phyloP scores from a whole-genome alignment of 2,888 invertebrate genomes.

The Lithophane leautieri region DNA sequence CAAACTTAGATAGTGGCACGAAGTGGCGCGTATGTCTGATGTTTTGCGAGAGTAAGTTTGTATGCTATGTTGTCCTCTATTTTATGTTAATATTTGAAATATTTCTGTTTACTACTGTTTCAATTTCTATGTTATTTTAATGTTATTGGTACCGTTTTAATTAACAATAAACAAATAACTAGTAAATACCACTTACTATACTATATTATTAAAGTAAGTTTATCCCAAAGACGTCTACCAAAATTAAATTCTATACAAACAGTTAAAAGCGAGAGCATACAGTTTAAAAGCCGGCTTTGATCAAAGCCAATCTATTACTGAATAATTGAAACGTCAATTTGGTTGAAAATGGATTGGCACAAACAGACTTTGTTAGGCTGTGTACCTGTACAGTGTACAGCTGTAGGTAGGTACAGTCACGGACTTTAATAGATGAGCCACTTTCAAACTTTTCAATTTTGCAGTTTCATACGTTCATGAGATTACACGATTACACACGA shows the following conservation, averaged over 20 bases:
- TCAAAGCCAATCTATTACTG: conserved; percentile 16
- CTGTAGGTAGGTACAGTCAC: no score
- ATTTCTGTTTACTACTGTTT: no score
- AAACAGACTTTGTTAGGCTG: background rate
- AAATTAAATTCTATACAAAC: conserved; percentile 4
- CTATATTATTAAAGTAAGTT: conserved; percentile 3
- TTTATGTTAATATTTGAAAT: no score
- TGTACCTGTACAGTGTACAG: background rate
- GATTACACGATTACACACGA: no score
- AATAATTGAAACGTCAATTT: conserved; percentile 30
- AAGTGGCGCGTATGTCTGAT: no score
- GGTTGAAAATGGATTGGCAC: background rate
- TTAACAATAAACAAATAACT: conserved; percentile 5
- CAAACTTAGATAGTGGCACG: conserved; percentile 11
- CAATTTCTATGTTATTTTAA: no score
- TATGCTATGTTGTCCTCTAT: no score
- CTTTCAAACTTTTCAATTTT: no score
- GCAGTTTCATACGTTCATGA: no score
- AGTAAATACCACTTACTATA: conserved; percentile 6
- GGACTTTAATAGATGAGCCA: no score
- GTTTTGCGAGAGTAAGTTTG: no score
- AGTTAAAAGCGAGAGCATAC: background rate
- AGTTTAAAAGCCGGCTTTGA: conserved; percentile 13
- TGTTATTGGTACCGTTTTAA: no score
- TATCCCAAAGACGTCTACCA: background rate